Evolutionary conservation across 2,797 vertebrate species (phyloP).

Genomic region (Coracias cyanogaster): DNA sequence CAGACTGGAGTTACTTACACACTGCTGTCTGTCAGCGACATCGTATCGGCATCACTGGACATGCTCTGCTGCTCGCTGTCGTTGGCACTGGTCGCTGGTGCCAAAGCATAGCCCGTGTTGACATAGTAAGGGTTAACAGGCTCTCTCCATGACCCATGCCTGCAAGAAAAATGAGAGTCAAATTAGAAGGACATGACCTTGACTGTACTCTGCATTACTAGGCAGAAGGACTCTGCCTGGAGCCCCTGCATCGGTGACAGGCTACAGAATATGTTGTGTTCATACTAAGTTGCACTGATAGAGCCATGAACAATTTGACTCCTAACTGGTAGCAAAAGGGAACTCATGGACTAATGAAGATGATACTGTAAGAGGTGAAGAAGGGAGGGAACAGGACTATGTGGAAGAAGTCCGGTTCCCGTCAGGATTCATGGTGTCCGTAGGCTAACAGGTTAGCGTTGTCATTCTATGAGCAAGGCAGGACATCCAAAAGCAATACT

Average conservation of each 20-base stretch:
- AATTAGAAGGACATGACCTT: not conserved
- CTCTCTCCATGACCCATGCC: conserved; percentile 87
- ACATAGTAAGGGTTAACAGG: conserved; percentile 92
- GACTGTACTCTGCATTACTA: not conserved
- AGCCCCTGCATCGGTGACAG: not conserved
- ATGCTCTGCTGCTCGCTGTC: conserved; percentile 99
- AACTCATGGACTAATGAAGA: not conserved
- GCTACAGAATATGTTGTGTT: not conserved
- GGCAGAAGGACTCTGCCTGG: not conserved
- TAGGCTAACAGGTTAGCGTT: not conserved
- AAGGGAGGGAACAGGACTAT: not conserved
- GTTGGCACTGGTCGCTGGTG: conserved; percentile 93
- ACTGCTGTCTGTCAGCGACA: conserved; percentile 96
- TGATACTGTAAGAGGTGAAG: not conserved
- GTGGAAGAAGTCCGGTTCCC: not conserved
- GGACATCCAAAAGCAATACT: not conserved
- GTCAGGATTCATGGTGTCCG: not conserved
- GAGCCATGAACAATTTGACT: not conserved
- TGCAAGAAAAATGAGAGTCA: conserved; percentile 33
- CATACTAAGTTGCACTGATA: not conserved
- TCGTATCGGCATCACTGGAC: conserved; percentile 96
- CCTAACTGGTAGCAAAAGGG: not conserved
- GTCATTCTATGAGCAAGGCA: not conserved
- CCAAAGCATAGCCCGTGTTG: conserved; percentile 90
- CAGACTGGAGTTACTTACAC: conserved; percentile 83